These are phyloP conservation scores for Axinella damicornis DNA, from an alignment of 37 sponge, comb jelly and placozoan species.

Conservation along the genomic window DNA sequence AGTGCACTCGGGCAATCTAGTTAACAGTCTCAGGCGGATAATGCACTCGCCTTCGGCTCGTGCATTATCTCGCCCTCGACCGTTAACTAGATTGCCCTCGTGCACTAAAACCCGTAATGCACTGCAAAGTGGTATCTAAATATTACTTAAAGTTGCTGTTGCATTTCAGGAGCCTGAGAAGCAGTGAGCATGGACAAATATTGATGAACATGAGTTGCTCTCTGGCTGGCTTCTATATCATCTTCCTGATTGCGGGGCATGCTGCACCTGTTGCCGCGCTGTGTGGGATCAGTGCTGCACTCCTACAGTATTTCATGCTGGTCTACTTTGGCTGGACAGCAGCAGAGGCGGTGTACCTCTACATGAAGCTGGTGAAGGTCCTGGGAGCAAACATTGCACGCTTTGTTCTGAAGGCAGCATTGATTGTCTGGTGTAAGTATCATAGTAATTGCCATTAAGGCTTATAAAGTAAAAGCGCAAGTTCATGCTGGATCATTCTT, in stretches of 20 bases:
- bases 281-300: slow-evolving; percentile 60
- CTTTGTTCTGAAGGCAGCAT: slow-evolving; percentile 29
- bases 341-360: slow-evolving; percentile 58
- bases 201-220: slow-evolving; percentile 69
- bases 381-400: slow-evolving; percentile 12
- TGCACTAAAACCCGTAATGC: no score
- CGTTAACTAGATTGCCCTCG: no score
- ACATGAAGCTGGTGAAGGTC: slow-evolving; percentile 57
- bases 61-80: no score
- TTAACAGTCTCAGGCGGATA: no score
- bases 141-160: slow-evolving; percentile 1
- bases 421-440: slow-evolving; percentile 57
- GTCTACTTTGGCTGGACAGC: slow-evolving; percentile 72
- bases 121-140: no score
- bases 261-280: slow-evolving; percentile 14
- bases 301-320: slow-evolving; percentile 74
- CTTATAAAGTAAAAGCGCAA: no score
- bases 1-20: no score
- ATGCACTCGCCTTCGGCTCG: no score
- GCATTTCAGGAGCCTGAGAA: slow-evolving; percentile 46
- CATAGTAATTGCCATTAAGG: neutral
- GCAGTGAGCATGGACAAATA: slow-evolving; percentile 22
- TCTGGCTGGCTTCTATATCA: slow-evolving; percentile 58
- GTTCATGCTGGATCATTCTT: no score
- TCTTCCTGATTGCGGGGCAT: slow-evolving; percentile 44